These are phyloP conservation scores for Copidosoma aretas DNA, from an alignment of 2,888 invertebrate species.

Conservation along the genomic window DNA sequence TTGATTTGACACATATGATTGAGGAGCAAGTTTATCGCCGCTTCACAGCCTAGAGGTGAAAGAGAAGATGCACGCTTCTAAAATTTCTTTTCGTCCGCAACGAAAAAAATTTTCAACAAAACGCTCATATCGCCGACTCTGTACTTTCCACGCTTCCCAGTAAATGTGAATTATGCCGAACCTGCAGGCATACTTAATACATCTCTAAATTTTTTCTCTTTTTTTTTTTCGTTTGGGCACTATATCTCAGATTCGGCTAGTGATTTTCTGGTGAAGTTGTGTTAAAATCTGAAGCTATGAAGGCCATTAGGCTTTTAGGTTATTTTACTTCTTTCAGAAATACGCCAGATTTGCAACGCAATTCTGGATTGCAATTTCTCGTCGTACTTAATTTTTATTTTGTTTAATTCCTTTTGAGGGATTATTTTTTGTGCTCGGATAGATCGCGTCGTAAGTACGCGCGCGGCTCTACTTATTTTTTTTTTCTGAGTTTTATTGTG, in stretches of 20 bases:
- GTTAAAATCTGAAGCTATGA: slow-evolving; percentile 7
- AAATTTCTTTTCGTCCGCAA: slow-evolving; percentile 46
- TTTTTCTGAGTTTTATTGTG: slow-evolving; percentile 46
- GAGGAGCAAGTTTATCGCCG: slow-evolving; percentile 59
- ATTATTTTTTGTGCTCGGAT: slow-evolving; percentile 26
- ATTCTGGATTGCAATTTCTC: too few relatives aligned
- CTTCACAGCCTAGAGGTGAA: slow-evolving; percentile 61
- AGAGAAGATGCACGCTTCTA: slow-evolving; percentile 43
- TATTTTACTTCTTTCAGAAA: too few relatives aligned
- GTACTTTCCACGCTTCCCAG: slow-evolving; percentile 38
- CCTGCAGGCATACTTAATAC: slow-evolving; percentile 38
- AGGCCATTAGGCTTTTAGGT: slow-evolving; percentile 21
- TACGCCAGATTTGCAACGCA: too few relatives aligned
- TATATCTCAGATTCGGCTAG: too few relatives aligned
- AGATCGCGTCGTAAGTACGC: slow-evolving; percentile 28
- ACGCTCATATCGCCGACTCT: slow-evolving; percentile 39
- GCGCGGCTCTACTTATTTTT: slow-evolving; percentile 19
- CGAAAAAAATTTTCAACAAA: slow-evolving; percentile 35
- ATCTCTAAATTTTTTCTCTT: slow-evolving; percentile 15
- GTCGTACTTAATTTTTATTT: too few relatives aligned
- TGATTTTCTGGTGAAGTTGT: too few relatives aligned
- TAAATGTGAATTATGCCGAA: slow-evolving; percentile 42
- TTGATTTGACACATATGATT: slow-evolving; percentile 62
- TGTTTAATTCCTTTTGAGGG: too few relatives aligned
- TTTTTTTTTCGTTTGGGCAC: too few relatives aligned